Conservation (phyloP, 2,113 vertebrate genomes). For the Marmota monax region DNA sequence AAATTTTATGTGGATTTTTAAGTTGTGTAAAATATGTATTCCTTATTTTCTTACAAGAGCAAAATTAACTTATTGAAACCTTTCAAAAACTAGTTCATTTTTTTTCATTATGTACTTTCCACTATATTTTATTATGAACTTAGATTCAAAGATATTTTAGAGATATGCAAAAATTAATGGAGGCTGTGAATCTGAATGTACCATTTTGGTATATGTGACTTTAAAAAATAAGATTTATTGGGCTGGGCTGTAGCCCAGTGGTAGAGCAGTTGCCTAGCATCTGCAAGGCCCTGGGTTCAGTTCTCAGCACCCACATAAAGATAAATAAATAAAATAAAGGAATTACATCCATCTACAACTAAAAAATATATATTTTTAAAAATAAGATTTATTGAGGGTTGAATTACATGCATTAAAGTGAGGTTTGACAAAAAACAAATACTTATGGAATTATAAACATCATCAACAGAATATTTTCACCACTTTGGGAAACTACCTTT, state of each 20-base stretch:
- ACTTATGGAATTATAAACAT: rapidly evolving
- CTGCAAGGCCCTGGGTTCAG: no score
- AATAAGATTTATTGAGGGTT: neutral
- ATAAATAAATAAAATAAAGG: no score
- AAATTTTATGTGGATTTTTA: neutral
- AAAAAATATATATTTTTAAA: neutral
- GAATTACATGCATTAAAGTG: neutral
- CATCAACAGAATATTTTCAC: neutral
- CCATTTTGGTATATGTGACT: neutral
- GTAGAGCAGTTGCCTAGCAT: no score
- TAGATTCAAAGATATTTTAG: neutral
- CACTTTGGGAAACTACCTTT: neutral
- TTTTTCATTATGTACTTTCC: neutral
- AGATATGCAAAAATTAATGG: neutral
- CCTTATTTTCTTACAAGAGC: neutral
- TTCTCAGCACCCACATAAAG: no score
- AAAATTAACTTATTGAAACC: neutral
- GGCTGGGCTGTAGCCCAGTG: no score
- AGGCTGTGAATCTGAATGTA: neutral
- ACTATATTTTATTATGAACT: neutral
- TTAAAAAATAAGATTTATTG: neutral
- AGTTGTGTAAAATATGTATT: neutral
- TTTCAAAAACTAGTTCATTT: neutral
- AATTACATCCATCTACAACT: no score
- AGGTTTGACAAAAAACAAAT: neutral